phyloP scores from a whole-genome alignment of 2,797 vertebrate genomes.

The Aphelocoma californica region DNA sequence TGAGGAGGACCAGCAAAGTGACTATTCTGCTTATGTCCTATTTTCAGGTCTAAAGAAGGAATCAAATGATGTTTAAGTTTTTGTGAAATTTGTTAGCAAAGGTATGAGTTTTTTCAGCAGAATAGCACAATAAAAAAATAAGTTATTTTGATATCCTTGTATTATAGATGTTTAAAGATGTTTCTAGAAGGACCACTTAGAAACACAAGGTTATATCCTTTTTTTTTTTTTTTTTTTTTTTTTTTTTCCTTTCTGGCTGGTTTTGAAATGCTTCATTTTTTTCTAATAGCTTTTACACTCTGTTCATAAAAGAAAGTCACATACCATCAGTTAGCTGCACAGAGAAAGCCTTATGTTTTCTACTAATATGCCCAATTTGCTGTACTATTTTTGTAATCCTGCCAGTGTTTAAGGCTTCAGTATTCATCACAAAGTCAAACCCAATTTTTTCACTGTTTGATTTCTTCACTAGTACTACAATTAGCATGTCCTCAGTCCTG shows the following conservation, averaged over 20 bases:
- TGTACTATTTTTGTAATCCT: constrained; percentile 15
- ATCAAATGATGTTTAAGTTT: not conserved
- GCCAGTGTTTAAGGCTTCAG: not conserved
- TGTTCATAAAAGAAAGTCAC: constrained; percentile 25
- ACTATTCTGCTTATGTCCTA: not conserved
- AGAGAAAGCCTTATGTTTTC: constrained; percentile 15
- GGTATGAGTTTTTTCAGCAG: not conserved
- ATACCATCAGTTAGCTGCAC: not conserved
- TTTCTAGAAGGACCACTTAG: not conserved
- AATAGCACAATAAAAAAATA: not conserved
- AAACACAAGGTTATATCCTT: not conserved
- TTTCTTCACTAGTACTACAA: constrained; percentile 2
- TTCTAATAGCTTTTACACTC: not conserved
- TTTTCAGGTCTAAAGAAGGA: not conserved
- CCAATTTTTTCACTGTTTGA: not conserved
- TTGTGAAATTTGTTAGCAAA: not conserved
- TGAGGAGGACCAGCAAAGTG: not conserved
- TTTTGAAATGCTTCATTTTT: not conserved
- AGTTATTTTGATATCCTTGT: not conserved
- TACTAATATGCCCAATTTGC: constrained; percentile 42
- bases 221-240: not conserved
- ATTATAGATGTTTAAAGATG: not conserved
- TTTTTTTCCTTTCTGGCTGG: not conserved
- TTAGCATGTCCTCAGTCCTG: not conserved
- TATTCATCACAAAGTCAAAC: constrained; percentile 23